Evolutionary conservation across 2,797 vertebrate species (phyloP), one percentile per base, ranked within the genome.

Genomic region (Chelidonichthys spinosus): DNA sequence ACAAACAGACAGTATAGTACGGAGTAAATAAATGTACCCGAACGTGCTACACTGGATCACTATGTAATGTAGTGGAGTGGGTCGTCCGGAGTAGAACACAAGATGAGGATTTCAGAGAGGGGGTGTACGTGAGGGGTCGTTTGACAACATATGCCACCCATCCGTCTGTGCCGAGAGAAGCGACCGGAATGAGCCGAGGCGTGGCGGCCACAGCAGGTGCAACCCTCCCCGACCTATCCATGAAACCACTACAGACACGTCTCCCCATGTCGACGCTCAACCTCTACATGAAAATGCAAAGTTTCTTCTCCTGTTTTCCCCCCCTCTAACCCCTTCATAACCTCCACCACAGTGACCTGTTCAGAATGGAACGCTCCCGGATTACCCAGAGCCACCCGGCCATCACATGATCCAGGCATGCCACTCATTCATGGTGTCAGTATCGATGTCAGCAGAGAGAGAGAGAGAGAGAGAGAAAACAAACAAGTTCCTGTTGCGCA

Each of bases 321-420:
- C 32, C 32, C 35, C 62, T 80, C 36, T 67, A 78, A 79, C 75
- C 87, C 74, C 69, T 25, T 69, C 35, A 11, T 79, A 81, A 85
- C 85, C 86, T 88, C 74, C 42, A 69, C 40, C 68, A 67, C 33
- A 78, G 84, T 87, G 85, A 90, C 70, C 74, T 66, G 78, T 60
- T 78, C 69, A 81, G 66, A 85, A 83, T 77, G 88, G 86, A 90
- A 89, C 64, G 70, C 83, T 76, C 74, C 84, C 60, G 83, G 87
- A 87, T 91, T 89, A 85, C 88, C 69, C 66, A 73, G 76, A 84
- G 79, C 74, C 76, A 81, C 44, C 36, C 76, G 63, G 83, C 58
- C 72, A 66, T 89, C 92, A 92, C 89, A 91, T 92, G 92, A 89
- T 71, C 76, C 65, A 56, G 49, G 84, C 85, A 92, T 88, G 87